Conservation (phyloP, 2,797 vertebrate genomes). For the Oryzias sinensis region DNA sequence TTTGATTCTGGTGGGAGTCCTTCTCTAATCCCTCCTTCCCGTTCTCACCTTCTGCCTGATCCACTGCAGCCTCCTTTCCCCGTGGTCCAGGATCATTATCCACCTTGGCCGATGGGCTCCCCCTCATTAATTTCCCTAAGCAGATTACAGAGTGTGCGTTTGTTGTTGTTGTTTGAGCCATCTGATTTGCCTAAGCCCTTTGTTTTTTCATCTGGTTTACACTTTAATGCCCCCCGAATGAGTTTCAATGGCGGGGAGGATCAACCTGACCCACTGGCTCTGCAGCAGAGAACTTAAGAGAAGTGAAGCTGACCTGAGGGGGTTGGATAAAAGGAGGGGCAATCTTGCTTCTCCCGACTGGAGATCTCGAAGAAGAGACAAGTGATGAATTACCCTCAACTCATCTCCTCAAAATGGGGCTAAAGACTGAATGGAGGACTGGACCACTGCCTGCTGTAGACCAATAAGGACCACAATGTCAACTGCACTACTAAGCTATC, state of each 20-base stretch:
- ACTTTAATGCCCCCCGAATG: constrained; percentile 97
- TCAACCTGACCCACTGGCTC: constrained; percentile 88
- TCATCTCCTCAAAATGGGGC: constrained; percentile 61
- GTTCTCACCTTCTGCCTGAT: constrained; percentile 94
- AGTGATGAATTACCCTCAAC: constrained; percentile 68
- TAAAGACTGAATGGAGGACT: constrained; percentile 58
- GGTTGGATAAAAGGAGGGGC: constrained; percentile 64
- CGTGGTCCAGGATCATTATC: constrained; percentile 81
- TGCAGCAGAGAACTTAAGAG: constrained; percentile 71
- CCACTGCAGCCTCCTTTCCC: constrained; percentile 88
- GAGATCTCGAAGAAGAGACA: constrained; percentile 62
- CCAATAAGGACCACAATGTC: constrained; percentile 39
- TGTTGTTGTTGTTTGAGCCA: constrained; percentile 98
- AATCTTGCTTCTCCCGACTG: constrained; percentile 52
- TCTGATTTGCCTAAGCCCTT: constrained; percentile 99
- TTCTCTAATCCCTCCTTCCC: constrained; percentile 89
- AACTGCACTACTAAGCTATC: constrained; percentile 31
- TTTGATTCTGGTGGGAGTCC: constrained; percentile 88
- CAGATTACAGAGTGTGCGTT: constrained; percentile 94
- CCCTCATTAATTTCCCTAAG: constrained; percentile 98
- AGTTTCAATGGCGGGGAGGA: constrained; percentile 90
- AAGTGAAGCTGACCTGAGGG: constrained; percentile 59
- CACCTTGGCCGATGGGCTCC: constrained; percentile 78
- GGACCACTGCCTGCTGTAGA: constrained; percentile 45
- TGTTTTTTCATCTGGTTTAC: constrained; percentile 99